phyloP scores from a whole-genome alignment of 2,113 vertebrate genomes.

The Saiga tatarica region DNA sequence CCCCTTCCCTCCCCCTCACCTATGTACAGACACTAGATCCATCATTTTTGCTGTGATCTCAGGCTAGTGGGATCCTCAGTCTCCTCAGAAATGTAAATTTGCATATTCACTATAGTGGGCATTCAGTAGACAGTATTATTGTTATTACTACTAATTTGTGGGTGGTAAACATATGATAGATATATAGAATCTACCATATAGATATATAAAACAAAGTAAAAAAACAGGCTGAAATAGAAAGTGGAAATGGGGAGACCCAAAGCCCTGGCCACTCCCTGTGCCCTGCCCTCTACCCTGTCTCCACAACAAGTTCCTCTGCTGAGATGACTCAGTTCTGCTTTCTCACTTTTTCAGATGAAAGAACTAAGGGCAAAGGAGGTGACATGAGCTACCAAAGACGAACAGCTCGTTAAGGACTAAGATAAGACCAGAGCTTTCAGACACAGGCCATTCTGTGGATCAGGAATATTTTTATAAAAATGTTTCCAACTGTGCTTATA shows the following conservation, averaged over 20 bases:
- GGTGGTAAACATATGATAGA: neutral
- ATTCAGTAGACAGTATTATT: neutral
- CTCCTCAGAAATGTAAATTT: neutral
- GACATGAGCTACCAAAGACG: neutral
- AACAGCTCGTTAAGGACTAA: neutral
- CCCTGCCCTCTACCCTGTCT: neutral
- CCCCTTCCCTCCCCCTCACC: rapidly evolving
- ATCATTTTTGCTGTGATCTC: neutral
- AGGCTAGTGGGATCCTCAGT: neutral
- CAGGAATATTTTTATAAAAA: neutral
- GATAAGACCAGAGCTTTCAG: neutral
- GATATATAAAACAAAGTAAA: neutral
- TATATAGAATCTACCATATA: neutral
- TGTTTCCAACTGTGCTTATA: neutral
- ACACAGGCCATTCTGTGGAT: neutral
- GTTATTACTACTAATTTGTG: neutral
- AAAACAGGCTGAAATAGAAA: neutral
- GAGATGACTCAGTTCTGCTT: neutral
- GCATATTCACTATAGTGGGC: neutral
- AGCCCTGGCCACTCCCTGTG: neutral
- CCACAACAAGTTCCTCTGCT: neutral
- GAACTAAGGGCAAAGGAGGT: neutral
- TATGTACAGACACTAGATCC: neutral
- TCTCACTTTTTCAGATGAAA: neutral
- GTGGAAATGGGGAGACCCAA: neutral